A percentile compares a stretch with the other conserved stretches of the same genome.
phyloP scores from a whole-genome alignment of 2,113 vertebrate genomes.

The Catharus minimus region DNA sequence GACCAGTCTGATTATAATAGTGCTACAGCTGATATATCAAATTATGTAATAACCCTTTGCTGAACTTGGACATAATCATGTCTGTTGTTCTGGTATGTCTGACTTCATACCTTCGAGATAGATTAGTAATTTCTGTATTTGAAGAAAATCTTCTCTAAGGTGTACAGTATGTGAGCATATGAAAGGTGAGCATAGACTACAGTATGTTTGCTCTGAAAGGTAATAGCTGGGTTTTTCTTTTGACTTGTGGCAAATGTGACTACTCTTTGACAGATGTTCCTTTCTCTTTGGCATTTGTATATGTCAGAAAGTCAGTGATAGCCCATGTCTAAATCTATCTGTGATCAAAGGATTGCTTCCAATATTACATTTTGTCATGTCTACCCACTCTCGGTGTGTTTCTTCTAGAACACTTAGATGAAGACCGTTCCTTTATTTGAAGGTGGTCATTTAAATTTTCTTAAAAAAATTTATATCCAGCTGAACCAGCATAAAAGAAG shows the following conservation, averaged over 20 bases:
- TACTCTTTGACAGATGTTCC: not conserved
- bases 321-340: not conserved
- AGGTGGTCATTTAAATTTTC: fast-evolving
- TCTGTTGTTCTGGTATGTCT: not conserved
- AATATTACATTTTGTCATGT: not conserved
- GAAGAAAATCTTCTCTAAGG: not conserved
- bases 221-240: not conserved
- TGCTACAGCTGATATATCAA: not conserved
- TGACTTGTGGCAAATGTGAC: not conserved
- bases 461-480: not conserved
- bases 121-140: not conserved
- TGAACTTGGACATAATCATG: not conserved
- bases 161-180: not conserved
- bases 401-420: not conserved
- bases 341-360: not conserved
- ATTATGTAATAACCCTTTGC: not conserved
- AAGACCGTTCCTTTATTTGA: not conserved
- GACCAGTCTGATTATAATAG: too few species aligned
- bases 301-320: not conserved
- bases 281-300: not conserved
- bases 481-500: not conserved
- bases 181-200: not conserved
- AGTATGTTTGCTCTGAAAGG: not conserved
- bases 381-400: not conserved
- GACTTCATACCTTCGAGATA: not conserved